Evolutionary conservation across 2,888 invertebrate genomes (phyloP), one percentile per base, ranked within the genome.

Genomic region (Notocelia uddmanniana): DNA sequence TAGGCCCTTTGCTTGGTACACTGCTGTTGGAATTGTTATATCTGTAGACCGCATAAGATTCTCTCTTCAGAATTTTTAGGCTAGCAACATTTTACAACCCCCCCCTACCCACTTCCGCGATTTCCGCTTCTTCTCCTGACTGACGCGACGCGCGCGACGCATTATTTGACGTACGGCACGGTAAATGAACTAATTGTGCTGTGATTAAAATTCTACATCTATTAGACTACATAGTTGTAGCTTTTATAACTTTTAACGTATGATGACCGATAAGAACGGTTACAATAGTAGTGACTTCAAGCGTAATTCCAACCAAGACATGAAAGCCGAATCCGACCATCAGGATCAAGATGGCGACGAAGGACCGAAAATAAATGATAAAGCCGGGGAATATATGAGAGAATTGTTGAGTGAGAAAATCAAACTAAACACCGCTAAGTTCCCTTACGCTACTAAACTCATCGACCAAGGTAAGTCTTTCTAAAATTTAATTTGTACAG

Each of bases 321-420:
- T 74, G 73, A 81, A 77, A 74, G 76, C 77, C 23, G 81, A 81
- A 15, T 69, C 68, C 68, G 80, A 83, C n/a, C 86, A 81, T 73
- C 86, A 87, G 68, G 87, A 81, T 69, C 91, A 95, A 94, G 92
- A 94, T 90, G 93, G 94, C 85, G 95, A 95, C 69, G 95, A 94
- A 21, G 91, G 90, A 78, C 88, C 94, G 62, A 94, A 94, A 82
- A 89, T 95, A 73, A 95, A 95, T 77, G 96, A 96, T 85, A 97
- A 96, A 91, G 96, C 96, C 85, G 96, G 95, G 69, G 97, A 97
- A 90, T 97, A 97, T 83, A 95, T 97, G 83, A 94, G 96, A 23
- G 97, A 97, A 83, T 93, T 97, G 72, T 84, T 97, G 74, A 94
- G 95, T 62, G 97, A 97, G 83, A 96, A 96, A 85, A 94, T 95